Evolutionary conservation across 2,888 invertebrate species (phyloP), one percentile per base, ranked within the genome.

Genomic region (Tribolium freemani): DNA sequence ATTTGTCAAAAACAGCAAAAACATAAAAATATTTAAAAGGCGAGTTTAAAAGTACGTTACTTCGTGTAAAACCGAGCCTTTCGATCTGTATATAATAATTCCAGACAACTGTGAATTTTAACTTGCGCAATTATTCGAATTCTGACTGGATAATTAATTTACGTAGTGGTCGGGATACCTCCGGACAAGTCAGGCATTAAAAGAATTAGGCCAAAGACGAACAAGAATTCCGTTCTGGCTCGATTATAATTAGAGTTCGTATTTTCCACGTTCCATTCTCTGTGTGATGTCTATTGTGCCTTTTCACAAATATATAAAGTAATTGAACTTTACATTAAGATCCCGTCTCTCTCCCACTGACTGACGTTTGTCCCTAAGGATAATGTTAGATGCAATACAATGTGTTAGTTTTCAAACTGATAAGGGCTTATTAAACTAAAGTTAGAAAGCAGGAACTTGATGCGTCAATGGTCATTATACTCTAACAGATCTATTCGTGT

Each of bases 191-290:
- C 58, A 11, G 30, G 48, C 48, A 46, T 61, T 26, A 61, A 58
- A 61, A 61, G 61, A 61, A 61, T 61, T 61, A 26, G 61, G 61
- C 61, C 61, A 61, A 46, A 61, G 61, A 61, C 61, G 61, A 48
- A 48, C 61, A 61, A 61, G 61, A 61, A 61, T 61, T 61, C 61
- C 44, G 44, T 60, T 46, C 46, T 11, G 45, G 51, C 31, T 51
- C 63, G 38, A 31, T 63, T 50, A 51, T 63, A 63, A 63, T 63
- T 63, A 63, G 51, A 51, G 38, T 38, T 51, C 64, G 16, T 20
- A 38, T 21, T 64, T 53, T 53, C 53, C 45, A 53, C 30, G 38
- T 64, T 64, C 53, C 44, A 26, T 16, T 38, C 13, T 57, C 20
- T 64, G 10, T 53, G 38, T 30, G 20, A 26, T 31, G 31, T 38